Evolutionary conservation across 2,797 vertebrate genomes (phyloP).

Genomic region (Menidia menidia): DNA sequence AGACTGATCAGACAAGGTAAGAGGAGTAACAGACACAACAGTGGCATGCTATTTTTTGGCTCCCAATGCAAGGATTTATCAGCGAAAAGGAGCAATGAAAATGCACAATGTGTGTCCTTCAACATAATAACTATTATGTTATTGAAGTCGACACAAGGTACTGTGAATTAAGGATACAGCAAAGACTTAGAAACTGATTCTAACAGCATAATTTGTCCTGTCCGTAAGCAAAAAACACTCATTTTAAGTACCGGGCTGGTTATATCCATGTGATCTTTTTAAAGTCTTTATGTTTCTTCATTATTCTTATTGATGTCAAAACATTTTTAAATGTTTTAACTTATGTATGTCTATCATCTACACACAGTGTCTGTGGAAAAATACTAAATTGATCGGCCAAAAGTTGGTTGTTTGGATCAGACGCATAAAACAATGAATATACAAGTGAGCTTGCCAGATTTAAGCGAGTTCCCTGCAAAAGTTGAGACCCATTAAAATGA

Average conservation of each 20-base stretch:
- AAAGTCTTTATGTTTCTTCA: constrained; percentile 55
- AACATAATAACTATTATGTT: constrained; percentile 38
- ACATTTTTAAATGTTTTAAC: constrained; percentile 62
- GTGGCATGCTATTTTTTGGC: constrained; percentile 36
- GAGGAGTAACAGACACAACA: constrained; percentile 58
- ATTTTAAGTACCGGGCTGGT: constrained; percentile 50
- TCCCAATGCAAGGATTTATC: constrained; percentile 52
- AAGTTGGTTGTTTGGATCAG: constrained; percentile 66
- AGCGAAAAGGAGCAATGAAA: constrained; percentile 41
- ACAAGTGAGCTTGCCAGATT: constrained; percentile 74
- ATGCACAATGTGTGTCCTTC: constrained; percentile 60
- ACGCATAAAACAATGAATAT: constrained; percentile 57
- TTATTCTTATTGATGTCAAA: constrained; percentile 70
- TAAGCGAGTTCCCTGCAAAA: constrained; percentile 70
- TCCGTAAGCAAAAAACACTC: constrained; percentile 51
- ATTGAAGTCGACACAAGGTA: constrained; percentile 56
- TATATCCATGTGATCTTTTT: constrained; percentile 42
- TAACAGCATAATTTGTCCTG: constrained; percentile 40
- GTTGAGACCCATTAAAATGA: constrained; percentile 83
- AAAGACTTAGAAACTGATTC: constrained; percentile 45
- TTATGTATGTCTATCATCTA: constrained; percentile 38
- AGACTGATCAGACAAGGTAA: constrained; percentile 67
- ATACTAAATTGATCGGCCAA: constrained; percentile 53
- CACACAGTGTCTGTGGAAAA: constrained; percentile 36
- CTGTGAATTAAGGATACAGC: constrained; percentile 47